Evolutionary conservation across 2,113 vertebrate genomes (phyloP).

Genomic region (Orcinus orca): DNA sequence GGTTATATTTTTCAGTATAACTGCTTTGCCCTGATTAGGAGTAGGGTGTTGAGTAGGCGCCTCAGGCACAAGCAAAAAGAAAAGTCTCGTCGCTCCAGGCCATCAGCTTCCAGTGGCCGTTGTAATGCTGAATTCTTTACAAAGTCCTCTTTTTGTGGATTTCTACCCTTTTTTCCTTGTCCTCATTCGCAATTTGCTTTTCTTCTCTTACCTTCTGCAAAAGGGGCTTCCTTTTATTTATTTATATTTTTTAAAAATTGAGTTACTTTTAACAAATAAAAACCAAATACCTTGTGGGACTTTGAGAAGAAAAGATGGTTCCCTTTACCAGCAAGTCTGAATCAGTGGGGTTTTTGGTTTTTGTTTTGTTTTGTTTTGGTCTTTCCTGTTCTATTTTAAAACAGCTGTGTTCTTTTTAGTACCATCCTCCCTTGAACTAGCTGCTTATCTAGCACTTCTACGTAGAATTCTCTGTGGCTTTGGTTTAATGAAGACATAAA

Average conservation of each 20-base stretch:
- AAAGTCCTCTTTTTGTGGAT: not conserved
- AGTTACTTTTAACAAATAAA: not conserved
- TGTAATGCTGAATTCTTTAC: rapidly evolving
- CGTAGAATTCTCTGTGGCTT: not conserved
- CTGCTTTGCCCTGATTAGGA: not conserved
- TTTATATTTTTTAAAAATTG: not conserved
- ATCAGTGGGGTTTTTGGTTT: not conserved
- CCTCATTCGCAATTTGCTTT: not conserved
- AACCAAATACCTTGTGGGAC: not conserved
- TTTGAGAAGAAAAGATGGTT: not conserved
- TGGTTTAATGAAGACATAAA: not conserved
- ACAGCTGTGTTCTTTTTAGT: not conserved
- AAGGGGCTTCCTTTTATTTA: not conserved
- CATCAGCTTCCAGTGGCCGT: not conserved
- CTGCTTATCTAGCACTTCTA: not conserved
- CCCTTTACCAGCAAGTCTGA: not conserved
- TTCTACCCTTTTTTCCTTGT: not conserved
- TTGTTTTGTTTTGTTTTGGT: not conserved
- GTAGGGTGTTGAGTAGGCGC: not conserved
- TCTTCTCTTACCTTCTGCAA: not conserved
- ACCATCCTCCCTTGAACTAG: not conserved
- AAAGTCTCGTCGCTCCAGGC: too few species aligned
- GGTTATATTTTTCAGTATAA: not conserved
- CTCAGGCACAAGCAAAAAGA: not conserved
- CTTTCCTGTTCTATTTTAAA: not conserved